Conservation (phyloP, 2,797 vertebrate species). For the Antennarius maculatus region DNA sequence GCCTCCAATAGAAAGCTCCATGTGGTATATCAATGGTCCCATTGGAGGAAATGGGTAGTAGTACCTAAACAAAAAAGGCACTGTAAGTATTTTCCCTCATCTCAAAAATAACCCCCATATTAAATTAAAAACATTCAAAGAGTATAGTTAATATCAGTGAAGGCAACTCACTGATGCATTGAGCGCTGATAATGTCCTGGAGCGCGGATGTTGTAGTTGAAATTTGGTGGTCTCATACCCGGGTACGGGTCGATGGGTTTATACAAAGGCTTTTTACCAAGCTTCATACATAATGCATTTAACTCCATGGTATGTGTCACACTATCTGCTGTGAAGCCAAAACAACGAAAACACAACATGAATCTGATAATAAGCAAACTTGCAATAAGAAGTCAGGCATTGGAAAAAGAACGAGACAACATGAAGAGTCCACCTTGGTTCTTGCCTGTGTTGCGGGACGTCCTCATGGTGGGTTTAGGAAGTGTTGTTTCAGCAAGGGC, state of each 20-base stretch:
- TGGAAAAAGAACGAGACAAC: conserved; percentile 5
- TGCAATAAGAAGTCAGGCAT: background rate
- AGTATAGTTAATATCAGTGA: background rate
- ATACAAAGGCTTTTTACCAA: conserved; percentile 96
- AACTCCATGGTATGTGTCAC: conserved; percentile 94
- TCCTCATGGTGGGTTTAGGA: conserved; percentile 88
- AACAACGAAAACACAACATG: conserved; percentile 32
- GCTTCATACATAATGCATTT: conserved; percentile 97
- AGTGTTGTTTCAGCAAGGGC: conserved; percentile 91
- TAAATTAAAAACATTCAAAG: background rate
- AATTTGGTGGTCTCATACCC: conserved; percentile 93
- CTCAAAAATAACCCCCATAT: background rate
- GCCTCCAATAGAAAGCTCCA: conserved; percentile 95
- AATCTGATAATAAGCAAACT: background rate
- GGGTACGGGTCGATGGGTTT: conserved; percentile 95
- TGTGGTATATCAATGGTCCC: conserved; percentile 93
- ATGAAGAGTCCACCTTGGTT: conserved; percentile 82
- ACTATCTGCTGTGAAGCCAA: conserved; percentile 81
- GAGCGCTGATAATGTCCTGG: conserved; percentile 84
- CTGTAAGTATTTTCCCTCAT: background rate
- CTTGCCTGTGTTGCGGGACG: conserved; percentile 89
- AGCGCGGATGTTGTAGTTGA: conserved; percentile 90
- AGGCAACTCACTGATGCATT: conserved; percentile 81
- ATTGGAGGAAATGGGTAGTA: conserved; percentile 96
- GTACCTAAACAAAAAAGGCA: conserved; percentile 83